Conservation (phyloP, 2,113 vertebrate genomes). For the Atrichornis clamosus region DNA sequence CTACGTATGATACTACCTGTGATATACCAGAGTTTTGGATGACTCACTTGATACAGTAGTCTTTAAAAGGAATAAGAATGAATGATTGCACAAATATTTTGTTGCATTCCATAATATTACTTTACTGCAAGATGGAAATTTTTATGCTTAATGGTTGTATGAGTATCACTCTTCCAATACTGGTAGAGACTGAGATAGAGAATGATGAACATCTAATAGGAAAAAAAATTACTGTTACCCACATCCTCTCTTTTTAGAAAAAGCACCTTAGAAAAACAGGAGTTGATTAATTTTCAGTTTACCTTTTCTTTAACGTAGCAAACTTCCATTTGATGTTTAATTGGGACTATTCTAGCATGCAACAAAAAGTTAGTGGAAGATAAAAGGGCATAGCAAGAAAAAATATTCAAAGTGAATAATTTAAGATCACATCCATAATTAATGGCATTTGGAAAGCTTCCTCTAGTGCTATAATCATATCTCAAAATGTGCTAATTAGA, state of each 20-base stretch:
- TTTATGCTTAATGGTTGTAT: background rate
- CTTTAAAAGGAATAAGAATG: background rate
- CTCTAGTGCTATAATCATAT: slow-evolving; percentile 71
- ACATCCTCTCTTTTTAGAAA: background rate
- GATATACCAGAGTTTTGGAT: background rate
- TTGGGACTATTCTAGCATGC: slow-evolving; percentile 63
- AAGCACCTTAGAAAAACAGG: background rate
- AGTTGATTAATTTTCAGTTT: slow-evolving; percentile 57
- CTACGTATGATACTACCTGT: background rate
- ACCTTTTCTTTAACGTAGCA: slow-evolving; percentile 61
- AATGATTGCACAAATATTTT: background rate
- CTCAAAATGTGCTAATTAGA: slow-evolving; percentile 75
- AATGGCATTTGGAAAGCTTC: slow-evolving; percentile 73
- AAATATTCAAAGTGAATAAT: slow-evolving; percentile 78
- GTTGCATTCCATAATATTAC: background rate
- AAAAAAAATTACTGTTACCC: background rate
- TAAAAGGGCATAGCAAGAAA: slow-evolving; percentile 67
- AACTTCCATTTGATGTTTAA: slow-evolving; percentile 59
- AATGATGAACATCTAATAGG: background rate
- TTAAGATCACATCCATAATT: slow-evolving; percentile 79
- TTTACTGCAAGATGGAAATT: background rate
- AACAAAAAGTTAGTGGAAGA: slow-evolving; percentile 69
- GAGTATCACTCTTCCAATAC: background rate
- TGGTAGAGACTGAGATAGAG: background rate
- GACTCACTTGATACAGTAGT: background rate